Evolutionary conservation across 2,113 vertebrate species (phyloP), one percentile per base, ranked within the genome.

Genomic region (Corythoichthys intestinalis): DNA sequence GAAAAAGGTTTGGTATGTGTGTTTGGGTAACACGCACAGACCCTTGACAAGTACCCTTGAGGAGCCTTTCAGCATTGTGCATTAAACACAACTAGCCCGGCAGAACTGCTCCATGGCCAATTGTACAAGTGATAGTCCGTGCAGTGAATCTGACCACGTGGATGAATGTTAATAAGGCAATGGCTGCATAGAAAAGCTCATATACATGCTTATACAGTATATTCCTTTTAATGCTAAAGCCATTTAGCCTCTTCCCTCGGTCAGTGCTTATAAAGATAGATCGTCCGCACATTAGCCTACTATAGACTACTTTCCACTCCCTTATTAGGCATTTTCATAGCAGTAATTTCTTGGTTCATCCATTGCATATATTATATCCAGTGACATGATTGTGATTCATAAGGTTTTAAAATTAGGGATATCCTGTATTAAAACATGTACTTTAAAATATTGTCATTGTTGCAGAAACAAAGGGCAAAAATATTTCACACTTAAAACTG

Each of bases 1-100:
- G 69, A 54, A 28, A 53, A 78, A 77, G 77, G 41, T 11, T 38
- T 35, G 56, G 66, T 60, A 56, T 68, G 39, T 66, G 58, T 64
- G 37, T 66, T 20, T 12, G 38, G 73, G 73, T 54, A 73, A 65
- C 70, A 77, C 62, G 66, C 46, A 47, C 62, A 60, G 59, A 72
- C 83, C 72, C 68, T 79, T 83, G 78, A 67, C 72, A 70, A 59
- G 77, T 74, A 59, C 78, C 85, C 79, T 80, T 75, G 60, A 76
- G 82, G 82, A 78, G 59, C 73, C 85, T 85, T 81, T 74, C 50
- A 81, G 85, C 84, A 75, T 52, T 70, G 64, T 66, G 67, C 75
- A 71, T 77, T 77, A 82, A 65, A 72, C 64, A 72, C 67, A 69
- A 15, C 69, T 59, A 2, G 61, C 71, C 71, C 41, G 0, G 54